Base-by-base conservation (phyloP, 2,113 vertebrate genomes). In the Lophochroa leadbeateri region DNA sequence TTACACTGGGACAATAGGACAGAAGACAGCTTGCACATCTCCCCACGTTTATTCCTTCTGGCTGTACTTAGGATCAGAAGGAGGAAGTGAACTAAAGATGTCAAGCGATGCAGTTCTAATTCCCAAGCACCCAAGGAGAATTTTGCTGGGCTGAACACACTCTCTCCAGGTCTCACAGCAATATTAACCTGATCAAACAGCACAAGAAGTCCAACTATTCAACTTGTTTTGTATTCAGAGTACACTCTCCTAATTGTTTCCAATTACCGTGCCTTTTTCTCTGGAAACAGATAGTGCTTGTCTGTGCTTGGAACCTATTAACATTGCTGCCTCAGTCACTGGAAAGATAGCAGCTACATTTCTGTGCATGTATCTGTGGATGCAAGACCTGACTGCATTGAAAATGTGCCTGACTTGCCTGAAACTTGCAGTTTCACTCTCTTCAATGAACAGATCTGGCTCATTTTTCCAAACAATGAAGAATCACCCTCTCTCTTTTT, bases 241-340 rank as follows among this genome's bases (percentile, higher is more conserved):
- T 84, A 79, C 17, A 27, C 11, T 50, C 43, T 69, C 53, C 68
- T 97, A 96, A 97, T 92, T 91, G 76, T 85, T 95, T 90, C 76
- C 69, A 94, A 95, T 95, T 96, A 95, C 37, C 21, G 29, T 44
- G 50, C 18, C 18, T 61, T 78, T 89, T 67, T 83, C 93, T 50
- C 80, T 68, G 72, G 67, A 88, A 96, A 86, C 64, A 90, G 70
- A 88, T 49, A 75, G 31, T 55, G 71, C 60, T 90, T 90, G 64
- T 82, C 64, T 89, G 67, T 83, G 68, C 68, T 70, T 81, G 82
- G 78, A 92, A 94, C 61, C 43, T 57, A 92, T 90, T 94, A 92
- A 78, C n/a, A 84, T 24, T 79, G 44, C 24, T 49, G 55, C 50
- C 78, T 68, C 76, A 63, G 50, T 13, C 86, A 75, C 44, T 53